A percentile compares a stretch with the other conserved stretches of the same genome.
Conservation (phyloP, 2,797 vertebrate species). For the Cephalopachus bancanus region DNA sequence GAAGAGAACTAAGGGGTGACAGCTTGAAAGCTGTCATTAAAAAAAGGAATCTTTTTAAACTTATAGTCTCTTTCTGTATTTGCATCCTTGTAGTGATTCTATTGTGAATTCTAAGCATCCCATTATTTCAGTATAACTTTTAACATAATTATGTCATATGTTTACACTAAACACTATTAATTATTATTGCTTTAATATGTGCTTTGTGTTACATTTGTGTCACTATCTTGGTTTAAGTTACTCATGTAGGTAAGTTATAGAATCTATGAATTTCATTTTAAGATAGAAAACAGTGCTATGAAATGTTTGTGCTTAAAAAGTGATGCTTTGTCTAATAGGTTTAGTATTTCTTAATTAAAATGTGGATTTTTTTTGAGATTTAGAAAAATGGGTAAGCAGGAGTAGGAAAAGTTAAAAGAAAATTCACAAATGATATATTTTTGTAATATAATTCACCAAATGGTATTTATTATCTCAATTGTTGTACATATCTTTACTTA, state of each 20-base stretch:
- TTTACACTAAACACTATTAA: not conserved
- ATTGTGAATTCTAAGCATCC: not conserved
- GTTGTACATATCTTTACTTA: not conserved
- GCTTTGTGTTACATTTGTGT: not conserved
- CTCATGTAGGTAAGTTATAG: not conserved
- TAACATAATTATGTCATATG: not conserved
- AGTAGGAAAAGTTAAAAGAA: not conserved
- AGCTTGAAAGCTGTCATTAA: not conserved
- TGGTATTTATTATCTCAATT: not conserved
- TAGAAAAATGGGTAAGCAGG: not conserved
- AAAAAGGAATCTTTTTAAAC: not conserved
- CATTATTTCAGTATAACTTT: not conserved
- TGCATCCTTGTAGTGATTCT: not conserved
- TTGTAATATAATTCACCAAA: not conserved
- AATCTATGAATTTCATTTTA: not conserved
- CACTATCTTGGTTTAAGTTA: not conserved
- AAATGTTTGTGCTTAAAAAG: conserved; percentile 27
- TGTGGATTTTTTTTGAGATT: not conserved
- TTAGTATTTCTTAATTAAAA: conserved; percentile 28
- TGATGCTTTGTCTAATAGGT: not conserved
- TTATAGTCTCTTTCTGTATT: not conserved
- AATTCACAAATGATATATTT: not conserved
- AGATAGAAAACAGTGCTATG: not conserved
- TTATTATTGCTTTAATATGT: not conserved
- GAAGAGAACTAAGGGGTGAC: not conserved